phyloP scores from a whole-genome alignment of 2,797 vertebrate species.

The Coreius guichenoti region DNA sequence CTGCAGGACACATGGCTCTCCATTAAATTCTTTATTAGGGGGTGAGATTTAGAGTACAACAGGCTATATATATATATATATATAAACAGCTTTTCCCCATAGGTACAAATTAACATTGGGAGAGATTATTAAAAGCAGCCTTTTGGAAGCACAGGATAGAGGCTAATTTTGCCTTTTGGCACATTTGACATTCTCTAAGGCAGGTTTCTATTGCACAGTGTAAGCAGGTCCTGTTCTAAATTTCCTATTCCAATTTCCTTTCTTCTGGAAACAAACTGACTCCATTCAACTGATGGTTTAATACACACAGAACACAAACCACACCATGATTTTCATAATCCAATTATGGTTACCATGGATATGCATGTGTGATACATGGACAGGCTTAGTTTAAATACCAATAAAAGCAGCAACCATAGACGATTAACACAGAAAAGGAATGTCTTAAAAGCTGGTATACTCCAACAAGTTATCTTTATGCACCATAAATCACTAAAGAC shows the following conservation, averaged over 20 bases:
- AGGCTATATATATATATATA: constrained; percentile 58
- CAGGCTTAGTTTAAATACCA: background rate
- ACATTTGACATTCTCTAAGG: constrained; percentile 56
- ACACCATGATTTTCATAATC: background rate
- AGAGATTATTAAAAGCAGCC: constrained; percentile 28
- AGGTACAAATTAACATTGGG: constrained; percentile 13
- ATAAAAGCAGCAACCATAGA: constrained; percentile 18
- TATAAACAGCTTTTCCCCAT: constrained; percentile 55
- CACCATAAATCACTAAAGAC: constrained; percentile 10
- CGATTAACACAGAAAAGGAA: background rate
- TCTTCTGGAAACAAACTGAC: background rate
- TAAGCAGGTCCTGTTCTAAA: constrained; percentile 5
- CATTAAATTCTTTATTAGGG: constrained; percentile 63
- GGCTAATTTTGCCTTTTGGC: constrained; percentile 59
- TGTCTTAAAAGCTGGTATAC: constrained; percentile 11
- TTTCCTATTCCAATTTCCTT: background rate
- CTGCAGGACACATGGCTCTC: background rate
- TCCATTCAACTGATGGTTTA: background rate
- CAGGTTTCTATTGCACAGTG: constrained; percentile 42
- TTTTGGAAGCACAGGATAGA: constrained; percentile 63
- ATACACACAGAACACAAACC: background rate
- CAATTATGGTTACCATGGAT: background rate
- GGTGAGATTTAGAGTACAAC: constrained; percentile 31
- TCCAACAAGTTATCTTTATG: background rate
- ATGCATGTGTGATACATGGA: background rate